Conservation (phyloP, 1,140 invertebrate species). For the Calosoma granatense region DNA sequence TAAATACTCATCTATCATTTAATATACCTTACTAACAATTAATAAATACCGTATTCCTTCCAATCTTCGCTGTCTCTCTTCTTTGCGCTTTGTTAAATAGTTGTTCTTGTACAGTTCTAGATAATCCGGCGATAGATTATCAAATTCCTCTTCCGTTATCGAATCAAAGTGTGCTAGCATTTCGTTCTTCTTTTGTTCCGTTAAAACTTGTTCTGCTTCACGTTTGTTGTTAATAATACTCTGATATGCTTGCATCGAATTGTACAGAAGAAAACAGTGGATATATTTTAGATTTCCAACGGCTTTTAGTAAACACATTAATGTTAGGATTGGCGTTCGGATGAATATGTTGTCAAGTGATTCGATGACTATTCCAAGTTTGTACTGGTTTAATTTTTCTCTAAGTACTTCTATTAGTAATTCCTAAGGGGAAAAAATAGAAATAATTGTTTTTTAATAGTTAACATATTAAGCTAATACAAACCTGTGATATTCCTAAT, state of each 20-base stretch:
- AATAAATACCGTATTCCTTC: background rate
- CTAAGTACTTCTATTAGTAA: slow-evolving; percentile 21
- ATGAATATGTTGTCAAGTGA: slow-evolving; percentile 23
- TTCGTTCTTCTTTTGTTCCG: slow-evolving; percentile 10
- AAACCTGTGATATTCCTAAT: background rate
- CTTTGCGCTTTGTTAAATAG: slow-evolving; percentile 18
- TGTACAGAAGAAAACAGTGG: slow-evolving; percentile 21
- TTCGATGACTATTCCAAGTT: slow-evolving; percentile 22
- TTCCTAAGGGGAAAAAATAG: slow-evolving; percentile 11
- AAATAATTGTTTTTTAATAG: background rate
- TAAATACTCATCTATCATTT: background rate
- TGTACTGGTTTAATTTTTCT: slow-evolving; percentile 16
- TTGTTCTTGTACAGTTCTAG: slow-evolving; percentile 14
- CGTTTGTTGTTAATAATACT: too few species aligned
- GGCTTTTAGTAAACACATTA: slow-evolving; percentile 21
- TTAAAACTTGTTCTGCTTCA: background rate
- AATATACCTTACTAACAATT: background rate
- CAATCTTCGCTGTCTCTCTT: slow-evolving; percentile 10
- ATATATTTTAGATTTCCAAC: slow-evolving; percentile 22
- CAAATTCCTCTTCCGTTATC: slow-evolving; percentile 16
- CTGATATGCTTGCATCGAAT: slow-evolving; percentile 11
- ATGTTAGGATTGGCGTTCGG: slow-evolving; percentile 12
- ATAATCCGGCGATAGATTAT: slow-evolving; percentile 6
- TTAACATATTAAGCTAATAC: background rate
- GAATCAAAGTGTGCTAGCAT: slow-evolving; percentile 10